Conservation (phyloP, 2,797 vertebrate species). For the Bufotes viridis region DNA sequence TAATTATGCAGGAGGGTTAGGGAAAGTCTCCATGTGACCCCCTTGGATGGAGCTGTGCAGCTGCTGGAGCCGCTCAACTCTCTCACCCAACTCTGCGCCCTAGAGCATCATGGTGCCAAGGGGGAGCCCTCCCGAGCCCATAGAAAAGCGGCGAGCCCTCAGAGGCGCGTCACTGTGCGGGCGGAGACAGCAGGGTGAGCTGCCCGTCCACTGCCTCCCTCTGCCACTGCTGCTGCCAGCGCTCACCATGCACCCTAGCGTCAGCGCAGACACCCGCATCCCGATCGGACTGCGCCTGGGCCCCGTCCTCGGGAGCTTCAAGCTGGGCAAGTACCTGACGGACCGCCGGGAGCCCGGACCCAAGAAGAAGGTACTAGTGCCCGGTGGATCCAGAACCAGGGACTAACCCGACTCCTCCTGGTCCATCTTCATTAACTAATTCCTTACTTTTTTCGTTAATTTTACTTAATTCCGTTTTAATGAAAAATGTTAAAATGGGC, state of each 20-base stretch:
- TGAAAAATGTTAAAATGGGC: neutral
- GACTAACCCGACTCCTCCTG: too few species aligned
- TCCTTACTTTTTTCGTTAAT: too few species aligned
- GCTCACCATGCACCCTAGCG: constrained; percentile 83
- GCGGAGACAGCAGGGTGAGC: constrained; percentile 82
- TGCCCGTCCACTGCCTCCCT: constrained; percentile 76
- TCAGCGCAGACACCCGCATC: constrained; percentile 92
- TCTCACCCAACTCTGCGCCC: constrained; percentile 89
- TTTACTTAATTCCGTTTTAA: neutral
- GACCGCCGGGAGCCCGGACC: constrained; percentile 93
- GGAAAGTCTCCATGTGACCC: constrained; percentile 99
- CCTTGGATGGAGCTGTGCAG: constrained; percentile 89
- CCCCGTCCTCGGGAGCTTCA: constrained; percentile 89
- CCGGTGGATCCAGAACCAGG: too few species aligned
- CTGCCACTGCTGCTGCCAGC: constrained; percentile 70
- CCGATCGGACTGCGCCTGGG: constrained; percentile 89
- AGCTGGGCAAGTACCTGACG: constrained; percentile 94
- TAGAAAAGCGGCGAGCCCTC: constrained; percentile 90
- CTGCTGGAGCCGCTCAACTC: constrained; percentile 92
- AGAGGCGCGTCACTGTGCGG: constrained; percentile 88
- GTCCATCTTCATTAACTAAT: too few species aligned
- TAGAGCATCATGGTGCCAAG: constrained; percentile 78
- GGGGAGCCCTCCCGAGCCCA: constrained; percentile 80
- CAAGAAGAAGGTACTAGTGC: constrained; percentile 87
- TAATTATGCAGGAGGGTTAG: constrained; percentile 95